Conservation (phyloP, 2,797 vertebrate genomes). For the Pseudochaenichthys georgianus region DNA sequence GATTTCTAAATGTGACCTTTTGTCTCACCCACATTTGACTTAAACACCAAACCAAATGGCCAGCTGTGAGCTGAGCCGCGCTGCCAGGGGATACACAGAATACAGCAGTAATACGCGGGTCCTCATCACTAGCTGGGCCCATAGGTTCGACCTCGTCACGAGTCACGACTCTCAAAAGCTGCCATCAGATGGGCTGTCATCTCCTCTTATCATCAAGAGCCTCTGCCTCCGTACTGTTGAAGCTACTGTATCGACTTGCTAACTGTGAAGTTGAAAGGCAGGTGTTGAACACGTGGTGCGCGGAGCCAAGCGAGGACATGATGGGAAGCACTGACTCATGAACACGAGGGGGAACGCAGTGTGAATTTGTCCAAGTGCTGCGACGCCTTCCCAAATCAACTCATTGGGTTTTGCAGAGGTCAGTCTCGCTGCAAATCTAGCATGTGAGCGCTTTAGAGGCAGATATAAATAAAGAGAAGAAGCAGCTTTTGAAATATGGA, state of each 20-base stretch:
- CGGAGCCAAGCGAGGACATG: constrained; percentile 62
- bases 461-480: constrained; percentile 22
- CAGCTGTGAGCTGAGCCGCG: constrained; percentile 56
- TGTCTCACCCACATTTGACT: constrained; percentile 29
- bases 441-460: constrained; percentile 4
- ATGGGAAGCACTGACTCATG: constrained; percentile 54
- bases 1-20: constrained; percentile 14
- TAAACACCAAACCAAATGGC: constrained; percentile 15
- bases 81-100: constrained; percentile 45
- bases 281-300: constrained; percentile 45
- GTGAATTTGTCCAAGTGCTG: constrained; percentile 48
- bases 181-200: constrained; percentile 60
- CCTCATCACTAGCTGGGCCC: constrained; percentile 48
- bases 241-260: constrained; percentile 28
- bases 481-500: constrained; percentile 19
- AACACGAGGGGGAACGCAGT: constrained; percentile 38
- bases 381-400: constrained; percentile 30
- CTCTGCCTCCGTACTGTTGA: constrained; percentile 31
- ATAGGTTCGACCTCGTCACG: constrained; percentile 46
- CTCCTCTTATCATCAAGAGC: constrained; percentile 55
- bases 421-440: constrained; percentile 15
- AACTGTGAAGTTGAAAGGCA: constrained; percentile 47
- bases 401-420: constrained; percentile 35
- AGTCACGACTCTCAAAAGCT: constrained; percentile 49
- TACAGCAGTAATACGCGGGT: constrained; percentile 26